These are phyloP conservation scores for Campylomormyrus tamandua DNA, from an alignment of 2,113 vertebrate genomes.

Conservation along the genomic window DNA sequence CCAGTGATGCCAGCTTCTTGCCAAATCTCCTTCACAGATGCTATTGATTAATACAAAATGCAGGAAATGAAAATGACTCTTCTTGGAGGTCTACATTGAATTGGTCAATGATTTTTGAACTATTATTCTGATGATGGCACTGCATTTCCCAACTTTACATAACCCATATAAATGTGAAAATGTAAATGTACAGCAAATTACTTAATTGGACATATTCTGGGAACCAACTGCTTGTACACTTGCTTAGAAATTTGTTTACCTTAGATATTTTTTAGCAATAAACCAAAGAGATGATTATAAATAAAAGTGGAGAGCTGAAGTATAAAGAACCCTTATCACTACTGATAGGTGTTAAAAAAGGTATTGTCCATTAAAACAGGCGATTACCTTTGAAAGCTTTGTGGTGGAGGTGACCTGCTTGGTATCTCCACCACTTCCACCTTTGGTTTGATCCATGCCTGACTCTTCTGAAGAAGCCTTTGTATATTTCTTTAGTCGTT, in stretches of 20 bases:
- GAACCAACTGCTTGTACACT: background rate
- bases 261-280: background rate
- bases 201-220: background rate
- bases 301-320: background rate
- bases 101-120: background rate
- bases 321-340: background rate
- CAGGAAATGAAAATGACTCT: background rate
- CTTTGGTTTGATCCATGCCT: constrained; percentile 64
- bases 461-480: constrained; percentile 65
- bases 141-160: background rate
- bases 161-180: background rate
- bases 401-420: constrained; percentile 85
- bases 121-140: background rate
- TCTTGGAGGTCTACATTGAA: background rate
- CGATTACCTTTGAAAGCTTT: background rate
- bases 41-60: background rate
- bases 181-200: background rate
- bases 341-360: background rate
- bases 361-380: background rate
- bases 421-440: constrained; percentile 60
- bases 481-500: constrained; percentile 83
- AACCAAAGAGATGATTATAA: background rate
- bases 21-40: background rate
- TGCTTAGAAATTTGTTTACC: background rate
- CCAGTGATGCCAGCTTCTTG: background rate